Base-by-base conservation (phyloP, 2,113 vertebrate genomes). In the Dasypus novemcinctus region DNA sequence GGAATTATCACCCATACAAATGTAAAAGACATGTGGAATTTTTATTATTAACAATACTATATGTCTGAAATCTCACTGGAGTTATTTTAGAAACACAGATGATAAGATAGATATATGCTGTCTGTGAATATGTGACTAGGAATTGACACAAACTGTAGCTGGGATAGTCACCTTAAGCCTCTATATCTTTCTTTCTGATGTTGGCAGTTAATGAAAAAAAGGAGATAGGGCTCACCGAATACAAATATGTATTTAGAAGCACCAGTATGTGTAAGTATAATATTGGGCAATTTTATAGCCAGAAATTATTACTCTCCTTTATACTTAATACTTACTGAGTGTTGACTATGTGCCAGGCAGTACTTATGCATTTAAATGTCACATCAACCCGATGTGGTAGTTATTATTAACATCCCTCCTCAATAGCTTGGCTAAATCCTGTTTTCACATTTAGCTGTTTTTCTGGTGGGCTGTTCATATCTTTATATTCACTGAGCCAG, bases 21-120 rank as follows among this genome's bases (percentile, higher is more conserved):
- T 49, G 52, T 57, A 95, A 92, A 95, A 90, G 69, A 78, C 33
- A 66, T 23, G 46, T 46, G 25, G 66, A 66, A 33, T 61, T 91
- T 79, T 93, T 87, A 49, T 93, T 96, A 96, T 87, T 93, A 95
- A 87, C 46, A 87, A 85, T 92, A 97, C 90, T 93, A 96, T 68
- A 57, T 87, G 84, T 87, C 84, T 96, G 90, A 95, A 97, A 90
- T 90, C 68, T 79, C 49, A 75, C 72, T 57, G 41, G n/a, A 84
- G n/a, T 75, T 79, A 91, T 95, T 95, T 94, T 83, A 94, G 97
- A 95, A 95, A 59, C 61, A 76, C 92, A 97, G 87, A 96, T 96
- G 95, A 93, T 68, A 80, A 90, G 79, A 87, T 92, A 96, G 87
- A 95, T 92, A 90, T 66, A 87, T 54, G 43, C 69, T 57, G 87